Evolutionary conservation across 2,797 vertebrate genomes (phyloP).

Genomic region (Poecile montanus): DNA sequence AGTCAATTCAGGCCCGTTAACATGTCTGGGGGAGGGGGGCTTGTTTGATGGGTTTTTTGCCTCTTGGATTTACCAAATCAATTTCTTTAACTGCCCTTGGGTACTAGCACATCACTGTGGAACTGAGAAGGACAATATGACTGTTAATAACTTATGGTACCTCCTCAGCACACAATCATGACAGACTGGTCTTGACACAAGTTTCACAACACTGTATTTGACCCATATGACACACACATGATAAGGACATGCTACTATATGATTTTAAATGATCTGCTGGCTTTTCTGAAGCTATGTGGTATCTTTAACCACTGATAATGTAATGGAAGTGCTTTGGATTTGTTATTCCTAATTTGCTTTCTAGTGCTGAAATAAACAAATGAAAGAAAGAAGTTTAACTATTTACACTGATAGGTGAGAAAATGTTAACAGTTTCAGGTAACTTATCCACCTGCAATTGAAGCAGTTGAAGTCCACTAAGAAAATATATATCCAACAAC

Average conservation of each 20-base stretch:
- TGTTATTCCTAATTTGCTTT: not conserved
- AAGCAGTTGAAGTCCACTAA: not conserved
- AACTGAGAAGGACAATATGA: not conserved
- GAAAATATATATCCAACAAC: not conserved
- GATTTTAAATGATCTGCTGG: constrained; percentile 8
- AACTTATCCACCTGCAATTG: not conserved
- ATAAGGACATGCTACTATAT: not conserved
- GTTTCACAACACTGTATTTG: not conserved
- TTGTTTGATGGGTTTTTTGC: rapidly evolving
- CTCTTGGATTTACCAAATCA: not conserved
- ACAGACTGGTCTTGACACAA: not conserved
- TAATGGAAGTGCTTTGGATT: not conserved
- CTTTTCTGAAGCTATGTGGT: not conserved
- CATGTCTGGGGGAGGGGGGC: rapidly evolving
- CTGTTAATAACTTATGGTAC: not conserved
- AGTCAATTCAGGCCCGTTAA: not conserved
- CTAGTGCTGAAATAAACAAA: not conserved
- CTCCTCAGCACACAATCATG: not conserved
- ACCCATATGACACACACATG: not conserved
- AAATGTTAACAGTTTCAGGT: not conserved
- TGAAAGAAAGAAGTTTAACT: not conserved
- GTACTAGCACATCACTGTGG: not conserved
- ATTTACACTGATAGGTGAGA: not conserved
- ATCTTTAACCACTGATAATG: not conserved
- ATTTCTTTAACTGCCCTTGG: not conserved